Evolutionary conservation across 2,888 invertebrate species (phyloP).

Genomic region (Doris montereyensis): DNA sequence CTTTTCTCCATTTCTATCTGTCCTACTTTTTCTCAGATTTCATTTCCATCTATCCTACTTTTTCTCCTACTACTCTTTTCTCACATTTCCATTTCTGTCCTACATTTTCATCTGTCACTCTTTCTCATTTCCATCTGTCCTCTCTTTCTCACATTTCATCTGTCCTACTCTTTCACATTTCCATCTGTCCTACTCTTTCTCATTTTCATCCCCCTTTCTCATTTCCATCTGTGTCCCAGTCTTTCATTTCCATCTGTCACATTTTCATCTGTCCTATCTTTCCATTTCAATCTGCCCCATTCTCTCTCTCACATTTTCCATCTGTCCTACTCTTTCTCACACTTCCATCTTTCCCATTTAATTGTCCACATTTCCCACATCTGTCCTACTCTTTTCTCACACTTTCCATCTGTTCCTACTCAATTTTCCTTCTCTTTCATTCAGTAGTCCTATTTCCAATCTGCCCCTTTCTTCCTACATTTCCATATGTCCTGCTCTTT

Average conservation of each 20-base stretch:
- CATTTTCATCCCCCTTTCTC: neutral
- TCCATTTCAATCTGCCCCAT: neutral
- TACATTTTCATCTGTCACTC: neutral
- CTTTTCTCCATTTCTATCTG: neutral
- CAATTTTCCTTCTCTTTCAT: neutral
- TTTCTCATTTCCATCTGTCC: neutral
- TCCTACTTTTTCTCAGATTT: neutral
- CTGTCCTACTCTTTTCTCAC: neutral
- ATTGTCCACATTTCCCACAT: neutral
- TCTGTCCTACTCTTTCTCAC: neutral
- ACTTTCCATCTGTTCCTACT: neutral
- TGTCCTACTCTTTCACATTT: neutral
- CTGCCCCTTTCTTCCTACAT: neutral
- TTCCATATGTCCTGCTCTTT: neutral
- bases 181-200: neutral
- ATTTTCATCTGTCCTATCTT: neutral
- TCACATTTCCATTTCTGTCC: neutral
- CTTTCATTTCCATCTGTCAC: neutral
- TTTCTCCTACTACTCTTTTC: neutral
- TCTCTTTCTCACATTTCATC: neutral
- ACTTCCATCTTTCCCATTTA: neutral
- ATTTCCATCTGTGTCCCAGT: neutral
- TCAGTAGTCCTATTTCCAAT: too few species aligned
- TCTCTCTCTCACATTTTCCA: neutral
- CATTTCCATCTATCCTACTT: neutral